A percentile compares a stretch with the other conserved stretches of the same genome.
Conservation (phyloP, 2,797 vertebrate genomes). For the Garrulus glandarius region DNA sequence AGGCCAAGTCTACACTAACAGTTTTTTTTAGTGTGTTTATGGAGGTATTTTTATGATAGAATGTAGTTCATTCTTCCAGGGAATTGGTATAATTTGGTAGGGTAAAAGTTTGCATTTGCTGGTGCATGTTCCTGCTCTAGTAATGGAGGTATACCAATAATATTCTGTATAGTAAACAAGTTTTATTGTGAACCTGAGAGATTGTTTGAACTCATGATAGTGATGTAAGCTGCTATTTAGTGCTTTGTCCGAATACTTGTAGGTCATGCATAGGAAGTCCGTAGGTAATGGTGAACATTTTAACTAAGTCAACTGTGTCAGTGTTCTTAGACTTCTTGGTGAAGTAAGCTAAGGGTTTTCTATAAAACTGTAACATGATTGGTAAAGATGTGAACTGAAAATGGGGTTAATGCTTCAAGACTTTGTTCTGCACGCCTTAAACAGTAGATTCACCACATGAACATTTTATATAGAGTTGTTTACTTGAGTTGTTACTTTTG, state of each 20-base stretch:
- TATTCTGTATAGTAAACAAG: not conserved
- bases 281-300: not conserved
- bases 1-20: not conserved
- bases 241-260: not conserved
- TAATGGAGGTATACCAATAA: not conserved
- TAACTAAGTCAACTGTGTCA: not conserved
- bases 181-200: not conserved
- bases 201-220: not conserved
- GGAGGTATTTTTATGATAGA: not conserved
- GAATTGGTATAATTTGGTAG: not conserved
- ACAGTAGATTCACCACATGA: not conserved
- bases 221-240: not conserved
- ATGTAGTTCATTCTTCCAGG: not conserved
- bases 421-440: not conserved
- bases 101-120: not conserved
- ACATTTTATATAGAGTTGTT: not conserved
- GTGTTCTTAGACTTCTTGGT: not conserved
- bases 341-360: not conserved
- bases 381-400: not conserved
- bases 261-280: not conserved
- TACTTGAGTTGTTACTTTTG: not conserved
- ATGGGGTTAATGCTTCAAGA: not conserved
- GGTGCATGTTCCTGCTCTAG: accelerated
- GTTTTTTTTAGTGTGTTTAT: not conserved
- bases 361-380: not conserved